Conservation (phyloP, 2,797 vertebrate genomes). For the Amblyopsis hoosieri region DNA sequence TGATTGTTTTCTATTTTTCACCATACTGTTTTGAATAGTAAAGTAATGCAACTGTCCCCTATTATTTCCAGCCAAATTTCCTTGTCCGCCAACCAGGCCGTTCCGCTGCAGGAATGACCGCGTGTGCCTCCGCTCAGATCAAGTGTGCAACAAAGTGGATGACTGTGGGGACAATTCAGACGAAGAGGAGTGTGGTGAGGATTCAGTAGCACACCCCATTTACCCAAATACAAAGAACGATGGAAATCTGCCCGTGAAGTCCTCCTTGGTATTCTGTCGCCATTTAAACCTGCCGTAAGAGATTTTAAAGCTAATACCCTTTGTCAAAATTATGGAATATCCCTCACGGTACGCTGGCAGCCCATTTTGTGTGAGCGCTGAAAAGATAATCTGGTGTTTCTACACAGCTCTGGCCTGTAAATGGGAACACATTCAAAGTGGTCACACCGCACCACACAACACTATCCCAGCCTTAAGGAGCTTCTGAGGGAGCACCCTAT, state of each 20-base stretch:
- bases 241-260: background rate
- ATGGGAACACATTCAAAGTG: too few relatives aligned
- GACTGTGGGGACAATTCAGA: constrained; percentile 96
- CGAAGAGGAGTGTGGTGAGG: constrained; percentile 91
- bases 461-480: too few relatives aligned
- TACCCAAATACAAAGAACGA: background rate
- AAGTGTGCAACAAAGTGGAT: constrained; percentile 91
- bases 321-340: too few relatives aligned
- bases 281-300: too few relatives aligned
- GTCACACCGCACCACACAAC: too few relatives aligned
- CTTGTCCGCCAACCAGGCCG: constrained; percentile 90
- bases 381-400: too few relatives aligned
- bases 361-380: too few relatives aligned
- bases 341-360: too few relatives aligned
- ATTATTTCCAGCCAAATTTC: constrained; percentile 81
- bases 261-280: background rate
- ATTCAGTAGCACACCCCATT: background rate
- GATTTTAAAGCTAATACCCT: too few relatives aligned
- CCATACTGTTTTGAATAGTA: background rate
- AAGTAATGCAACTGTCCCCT: constrained; percentile 17
- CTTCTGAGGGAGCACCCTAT: too few relatives aligned
- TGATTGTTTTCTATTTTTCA: background rate
- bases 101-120: constrained; percentile 90
- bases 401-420: too few relatives aligned
- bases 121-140: constrained; percentile 89